Conservation (phyloP, 2,113 vertebrate species). For the Uria lomvia region DNA sequence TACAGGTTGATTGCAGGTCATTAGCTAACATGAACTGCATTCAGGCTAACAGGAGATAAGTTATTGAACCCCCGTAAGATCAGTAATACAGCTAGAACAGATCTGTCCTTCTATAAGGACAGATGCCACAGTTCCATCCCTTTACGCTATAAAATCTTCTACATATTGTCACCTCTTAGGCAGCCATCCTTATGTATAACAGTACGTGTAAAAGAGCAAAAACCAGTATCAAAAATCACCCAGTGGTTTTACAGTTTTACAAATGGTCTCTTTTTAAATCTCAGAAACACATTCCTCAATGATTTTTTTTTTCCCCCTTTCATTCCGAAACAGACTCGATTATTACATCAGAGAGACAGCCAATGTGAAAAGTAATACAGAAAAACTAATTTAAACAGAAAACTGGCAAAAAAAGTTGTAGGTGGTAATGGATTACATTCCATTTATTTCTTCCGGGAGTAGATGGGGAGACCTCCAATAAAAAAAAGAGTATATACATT, state of each 20-base stretch:
- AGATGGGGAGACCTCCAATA: not conserved
- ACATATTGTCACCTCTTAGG: not conserved
- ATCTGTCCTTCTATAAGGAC: not conserved
- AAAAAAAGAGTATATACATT: not conserved
- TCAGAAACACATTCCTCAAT: not conserved
- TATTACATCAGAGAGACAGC: constrained; percentile 4
- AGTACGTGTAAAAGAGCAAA: not conserved
- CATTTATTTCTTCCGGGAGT: not conserved
- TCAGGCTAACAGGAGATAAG: not conserved
- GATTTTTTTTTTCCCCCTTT: not conserved
- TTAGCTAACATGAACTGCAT: not conserved
- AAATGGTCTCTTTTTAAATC: not conserved
- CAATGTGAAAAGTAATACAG: not conserved
- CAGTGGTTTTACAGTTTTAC: not conserved
- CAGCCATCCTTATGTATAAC: not conserved
- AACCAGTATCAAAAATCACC: not conserved
- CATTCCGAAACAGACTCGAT: not conserved
- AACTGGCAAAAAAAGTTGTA: not conserved
- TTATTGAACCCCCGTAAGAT: not conserved
- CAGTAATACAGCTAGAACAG: not conserved
- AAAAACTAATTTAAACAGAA: not conserved
- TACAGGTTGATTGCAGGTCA: not conserved
- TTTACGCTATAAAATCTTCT: not conserved
- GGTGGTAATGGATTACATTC: not conserved
- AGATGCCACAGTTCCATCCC: not conserved